Evolutionary conservation across 1,140 invertebrate species (phyloP).

Genomic region (Aphelinus certus): DNA sequence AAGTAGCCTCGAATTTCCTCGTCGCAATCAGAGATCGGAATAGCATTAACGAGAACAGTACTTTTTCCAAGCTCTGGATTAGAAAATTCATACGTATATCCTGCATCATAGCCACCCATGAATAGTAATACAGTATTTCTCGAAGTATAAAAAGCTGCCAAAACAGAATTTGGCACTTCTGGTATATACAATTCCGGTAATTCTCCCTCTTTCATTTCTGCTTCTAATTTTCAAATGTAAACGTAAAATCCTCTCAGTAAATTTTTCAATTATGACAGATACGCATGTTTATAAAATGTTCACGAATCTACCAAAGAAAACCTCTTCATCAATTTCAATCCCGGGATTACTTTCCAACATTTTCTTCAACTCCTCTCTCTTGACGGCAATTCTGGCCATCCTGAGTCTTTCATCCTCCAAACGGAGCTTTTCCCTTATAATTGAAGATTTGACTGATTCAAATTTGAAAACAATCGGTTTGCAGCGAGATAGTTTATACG

Average conservation of each 20-base stretch:
- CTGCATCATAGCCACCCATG: constrained; percentile 77
- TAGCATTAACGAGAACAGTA: constrained; percentile 56
- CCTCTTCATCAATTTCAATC: constrained; percentile 69
- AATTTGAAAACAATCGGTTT: constrained; percentile 65
- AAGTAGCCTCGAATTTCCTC: constrained; percentile 69
- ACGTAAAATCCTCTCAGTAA: too few species aligned
- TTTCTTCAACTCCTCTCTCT: constrained; percentile 66
- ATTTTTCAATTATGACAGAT: too few species aligned
- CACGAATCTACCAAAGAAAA: constrained; percentile 61
- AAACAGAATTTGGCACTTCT: constrained; percentile 66
- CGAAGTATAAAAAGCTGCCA: constrained; percentile 65
- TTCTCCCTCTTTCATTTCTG: constrained; percentile 66
- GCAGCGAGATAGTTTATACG: constrained; percentile 63
- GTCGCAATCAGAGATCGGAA: constrained; percentile 64
- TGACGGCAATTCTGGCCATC: constrained; percentile 66
- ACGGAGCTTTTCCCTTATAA: constrained; percentile 63
- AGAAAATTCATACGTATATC: constrained; percentile 78
- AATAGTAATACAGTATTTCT: constrained; percentile 68
- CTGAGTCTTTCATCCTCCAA: constrained; percentile 61
- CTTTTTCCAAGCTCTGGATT: constrained; percentile 50
- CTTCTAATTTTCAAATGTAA: constrained; percentile 10
- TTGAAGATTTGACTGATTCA: constrained; percentile 69
- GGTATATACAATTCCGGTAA: constrained; percentile 70
- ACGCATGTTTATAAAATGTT: too few species aligned
- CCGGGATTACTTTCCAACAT: constrained; percentile 67